Conservation (phyloP, 2,888 invertebrate genomes). For the Temnothorax ravouxi region DNA sequence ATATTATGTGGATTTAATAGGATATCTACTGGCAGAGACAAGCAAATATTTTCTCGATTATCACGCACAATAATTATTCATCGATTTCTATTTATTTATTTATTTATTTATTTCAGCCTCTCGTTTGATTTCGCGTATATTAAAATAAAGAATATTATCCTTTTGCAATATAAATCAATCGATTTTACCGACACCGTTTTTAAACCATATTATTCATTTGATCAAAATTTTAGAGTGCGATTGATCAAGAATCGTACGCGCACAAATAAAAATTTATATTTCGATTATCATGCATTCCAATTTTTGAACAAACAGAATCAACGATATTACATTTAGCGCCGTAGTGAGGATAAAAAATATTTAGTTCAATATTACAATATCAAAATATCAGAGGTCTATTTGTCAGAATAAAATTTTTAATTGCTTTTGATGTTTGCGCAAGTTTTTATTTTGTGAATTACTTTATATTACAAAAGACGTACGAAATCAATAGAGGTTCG, state of each 20-base stretch:
- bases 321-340: neutral
- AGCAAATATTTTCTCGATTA: slow-evolving; percentile 31
- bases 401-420: slow-evolving; percentile 7
- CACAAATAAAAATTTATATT: slow-evolving; percentile 43
- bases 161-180: slow-evolving; percentile 34
- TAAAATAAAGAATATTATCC: slow-evolving; percentile 38
- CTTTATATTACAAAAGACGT: neutral
- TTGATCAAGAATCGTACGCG: slow-evolving; percentile 18
- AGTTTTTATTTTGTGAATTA: neutral
- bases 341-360: slow-evolving; percentile 13
- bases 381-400: neutral
- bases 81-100: slow-evolving; percentile 39
- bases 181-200: slow-evolving; percentile 23
- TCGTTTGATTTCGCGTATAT: slow-evolving; percentile 18
- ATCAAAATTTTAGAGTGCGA: slow-evolving; percentile 27
- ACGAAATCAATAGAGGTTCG: neutral
- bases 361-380: slow-evolving; percentile 8
- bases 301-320: slow-evolving; percentile 26
- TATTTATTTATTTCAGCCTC: slow-evolving; percentile 27
- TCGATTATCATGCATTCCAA: slow-evolving; percentile 29
- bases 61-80: slow-evolving; percentile 39
- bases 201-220: slow-evolving; percentile 13
- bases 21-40: neutral
- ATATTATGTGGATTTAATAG: slow-evolving; percentile 27
- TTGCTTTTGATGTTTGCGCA: neutral